Base-by-base conservation (phyloP, 1,140 invertebrate genomes). In the Bursaphelenchus mucronatus region DNA sequence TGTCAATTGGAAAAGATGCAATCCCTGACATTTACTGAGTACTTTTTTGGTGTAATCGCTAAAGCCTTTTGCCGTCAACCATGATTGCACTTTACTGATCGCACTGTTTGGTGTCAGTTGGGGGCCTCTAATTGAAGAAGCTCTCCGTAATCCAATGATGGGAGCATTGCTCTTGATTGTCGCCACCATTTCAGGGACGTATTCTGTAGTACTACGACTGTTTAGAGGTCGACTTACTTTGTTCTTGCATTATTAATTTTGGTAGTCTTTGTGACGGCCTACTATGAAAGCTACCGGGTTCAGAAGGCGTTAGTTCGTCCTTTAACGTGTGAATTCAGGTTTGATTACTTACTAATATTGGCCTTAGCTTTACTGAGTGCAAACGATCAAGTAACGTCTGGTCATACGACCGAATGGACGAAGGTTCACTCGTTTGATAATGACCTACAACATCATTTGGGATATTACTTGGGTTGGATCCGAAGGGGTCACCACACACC, bases 11-110 rank as follows among this genome's bases (percentile, higher is more conserved):
- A 68, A 68, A 19, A 68, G 44, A 46, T 68, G 46, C 41, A 57
- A 51, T 8, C 66, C 67, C 7, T 46, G 53, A 44, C 61, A 68
- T 70, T 63, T 30, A 41, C 41, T 46, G 54, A 68, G 50, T 11
- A 68, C 69, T 1, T 30, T 69, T 51, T 68, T 45, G 9, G 70
- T 67, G 30, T 61, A 72, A 64, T 67, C 46, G 40, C 65, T 68
- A 52, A 68, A 68, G 17, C 50, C 54, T 62, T 68, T 68, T 13
- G 56, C 53, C 17, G 15, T 61, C 11, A 68, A 54, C 67, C 67
- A 68, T 11, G 11, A 30, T 62, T 68, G 67, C 41, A 68, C 43
- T 15, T 68, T n/a, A 11, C 19, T 39, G 21, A 50, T n/a, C 6
- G 66, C 39, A 15, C 66, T 58, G 17, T 68, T 54, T n/a, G 39